A percentile compares a stretch with the other conserved stretches of the same genome.
Evolutionary conservation across 1,140 invertebrate species (phyloP).

Genomic region (Calephelis virginiensis): DNA sequence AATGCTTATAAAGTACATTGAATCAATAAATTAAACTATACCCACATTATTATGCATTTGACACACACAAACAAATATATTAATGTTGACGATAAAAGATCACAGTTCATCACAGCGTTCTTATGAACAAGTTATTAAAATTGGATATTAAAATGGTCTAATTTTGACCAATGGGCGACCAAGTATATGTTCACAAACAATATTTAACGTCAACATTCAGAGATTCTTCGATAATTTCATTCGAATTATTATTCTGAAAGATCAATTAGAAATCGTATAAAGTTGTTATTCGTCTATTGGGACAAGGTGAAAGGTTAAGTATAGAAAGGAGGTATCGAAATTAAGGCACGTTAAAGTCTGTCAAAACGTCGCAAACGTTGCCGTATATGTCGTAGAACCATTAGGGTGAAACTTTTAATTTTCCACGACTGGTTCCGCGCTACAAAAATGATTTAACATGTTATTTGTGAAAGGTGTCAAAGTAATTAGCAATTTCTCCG

Average conservation of each 20-base stretch:
- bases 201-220: too few species aligned
- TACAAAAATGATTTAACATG: constrained; percentile 5
- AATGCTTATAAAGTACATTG: too few species aligned
- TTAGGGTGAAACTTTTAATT: constrained; percentile 12
- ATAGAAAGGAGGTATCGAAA: constrained; percentile 12
- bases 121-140: too few species aligned
- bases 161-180: too few species aligned
- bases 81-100: too few species aligned
- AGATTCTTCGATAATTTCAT: neutral
- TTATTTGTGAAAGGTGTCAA: constrained; percentile 32
- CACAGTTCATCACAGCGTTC: too few species aligned
- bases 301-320: constrained; percentile 16
- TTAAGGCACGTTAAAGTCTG: constrained; percentile 7
- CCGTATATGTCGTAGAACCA: constrained; percentile 9
- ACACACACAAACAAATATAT: too few species aligned
- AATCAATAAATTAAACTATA: too few species aligned
- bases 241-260: neutral
- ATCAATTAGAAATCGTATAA: constrained; percentile 12
- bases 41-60: too few species aligned
- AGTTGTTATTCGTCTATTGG: neutral
- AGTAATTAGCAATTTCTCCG: constrained; percentile 32
- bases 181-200: too few species aligned
- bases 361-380: constrained; percentile 9
- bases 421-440: constrained; percentile 2
- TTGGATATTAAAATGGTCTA: too few species aligned